Percentiles rank a stretch among this genome's conserved stretches.
These are phyloP conservation scores for Cantharis rufa DNA, from an alignment of 2,888 invertebrate genomes.

Conservation along the genomic window DNA sequence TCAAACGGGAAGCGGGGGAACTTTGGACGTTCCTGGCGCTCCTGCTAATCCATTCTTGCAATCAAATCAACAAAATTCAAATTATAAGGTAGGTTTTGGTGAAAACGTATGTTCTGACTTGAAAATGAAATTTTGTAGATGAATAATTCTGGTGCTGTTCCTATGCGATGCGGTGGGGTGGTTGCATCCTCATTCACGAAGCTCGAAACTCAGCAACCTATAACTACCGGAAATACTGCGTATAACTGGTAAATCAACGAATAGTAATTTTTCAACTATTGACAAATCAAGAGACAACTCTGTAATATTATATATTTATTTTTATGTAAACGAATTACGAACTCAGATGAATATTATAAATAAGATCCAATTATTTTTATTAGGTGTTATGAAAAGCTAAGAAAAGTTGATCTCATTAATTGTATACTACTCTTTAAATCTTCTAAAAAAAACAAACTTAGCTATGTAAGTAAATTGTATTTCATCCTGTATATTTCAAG, in stretches of 20 bases:
- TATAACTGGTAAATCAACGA: slow-evolving; percentile 49
- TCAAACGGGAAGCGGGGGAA: slow-evolving; percentile 67
- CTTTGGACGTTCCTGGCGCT: slow-evolving; percentile 67
- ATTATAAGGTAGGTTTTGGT: slow-evolving; percentile 45
- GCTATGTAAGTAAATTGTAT: not conserved
- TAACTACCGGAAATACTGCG: slow-evolving; percentile 43
- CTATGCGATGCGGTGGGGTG: slow-evolving; percentile 35
- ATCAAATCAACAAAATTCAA: slow-evolving; percentile 33
- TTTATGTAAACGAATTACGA: not conserved
- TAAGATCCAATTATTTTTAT: not conserved
- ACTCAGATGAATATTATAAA: not conserved
- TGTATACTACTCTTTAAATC: not conserved
- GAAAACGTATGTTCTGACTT: not conserved
- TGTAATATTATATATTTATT: not conserved
- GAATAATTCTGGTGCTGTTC: slow-evolving; percentile 34
- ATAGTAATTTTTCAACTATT: not conserved
- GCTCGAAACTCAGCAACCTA: slow-evolving; percentile 49
- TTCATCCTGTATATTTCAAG: not conserved
- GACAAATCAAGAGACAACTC: not conserved
- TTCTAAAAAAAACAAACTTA: not conserved
- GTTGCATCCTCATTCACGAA: slow-evolving; percentile 44
- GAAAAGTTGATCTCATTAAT: not conserved
- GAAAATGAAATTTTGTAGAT: slow-evolving; percentile 11
- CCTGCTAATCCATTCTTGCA: slow-evolving; percentile 56
- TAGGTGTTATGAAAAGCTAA: not conserved